These are phyloP conservation scores for Jordanella pulchra DNA, from an alignment of 2,797 vertebrate genomes.

Conservation along the genomic window DNA sequence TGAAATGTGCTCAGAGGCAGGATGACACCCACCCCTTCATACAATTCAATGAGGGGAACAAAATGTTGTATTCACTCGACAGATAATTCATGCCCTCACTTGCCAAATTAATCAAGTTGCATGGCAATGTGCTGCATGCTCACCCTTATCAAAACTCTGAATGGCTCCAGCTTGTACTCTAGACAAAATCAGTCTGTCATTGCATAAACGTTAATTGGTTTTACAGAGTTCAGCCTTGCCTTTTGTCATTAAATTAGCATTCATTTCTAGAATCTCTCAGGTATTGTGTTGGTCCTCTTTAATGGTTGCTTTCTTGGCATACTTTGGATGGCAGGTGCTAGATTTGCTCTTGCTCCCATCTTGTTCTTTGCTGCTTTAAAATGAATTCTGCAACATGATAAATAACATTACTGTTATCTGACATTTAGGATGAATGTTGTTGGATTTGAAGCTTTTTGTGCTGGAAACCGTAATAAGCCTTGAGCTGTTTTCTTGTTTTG, in stretches of 20 bases:
- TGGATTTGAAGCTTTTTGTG: conserved; percentile 68
- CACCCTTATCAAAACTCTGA: conserved; percentile 65
- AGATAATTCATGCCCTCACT: conserved; percentile 63
- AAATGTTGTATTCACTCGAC: conserved; percentile 59
- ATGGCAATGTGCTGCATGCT: conserved; percentile 47
- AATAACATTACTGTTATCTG: conserved; percentile 72
- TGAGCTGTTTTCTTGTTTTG: conserved; percentile 64
- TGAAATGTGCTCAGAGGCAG: conserved; percentile 52
- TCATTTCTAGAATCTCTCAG: conserved; percentile 51
- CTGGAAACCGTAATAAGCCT: conserved; percentile 60
- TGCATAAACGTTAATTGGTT: conserved; percentile 63
- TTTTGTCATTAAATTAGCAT: conserved; percentile 68
- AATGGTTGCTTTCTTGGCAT: conserved; percentile 54
- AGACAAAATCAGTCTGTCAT: conserved; percentile 63
- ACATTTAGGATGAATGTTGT: conserved; percentile 76
- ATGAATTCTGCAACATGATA: conserved; percentile 67
- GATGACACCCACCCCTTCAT: conserved; percentile 57
- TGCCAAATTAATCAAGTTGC: conserved; percentile 71
- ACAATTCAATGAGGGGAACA: conserved; percentile 54
- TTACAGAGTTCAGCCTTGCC: conserved; percentile 58
- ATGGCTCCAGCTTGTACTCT: conserved; percentile 74
- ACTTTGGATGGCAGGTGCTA: conserved; percentile 42
- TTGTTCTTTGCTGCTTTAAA: conserved; percentile 52
- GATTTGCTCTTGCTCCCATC: conserved; percentile 30
- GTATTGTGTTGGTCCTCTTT: conserved; percentile 39